Evolutionary conservation across 2,888 invertebrate genomes (phyloP).

Genomic region (Drosophila monieri): DNA sequence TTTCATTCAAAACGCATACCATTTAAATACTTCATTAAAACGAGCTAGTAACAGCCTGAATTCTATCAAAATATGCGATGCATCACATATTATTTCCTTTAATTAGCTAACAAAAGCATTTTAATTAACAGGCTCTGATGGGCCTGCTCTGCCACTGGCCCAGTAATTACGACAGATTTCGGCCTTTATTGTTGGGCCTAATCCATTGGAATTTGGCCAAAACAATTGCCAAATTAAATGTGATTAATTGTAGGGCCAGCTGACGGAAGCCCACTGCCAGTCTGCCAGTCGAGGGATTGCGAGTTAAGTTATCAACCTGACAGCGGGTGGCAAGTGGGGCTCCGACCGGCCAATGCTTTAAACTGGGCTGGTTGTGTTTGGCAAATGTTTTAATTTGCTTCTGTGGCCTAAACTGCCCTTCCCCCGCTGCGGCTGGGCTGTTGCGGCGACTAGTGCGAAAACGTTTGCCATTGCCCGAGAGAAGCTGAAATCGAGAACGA

Average conservation of each 20-base stretch:
- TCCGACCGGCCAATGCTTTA: slow-evolving; percentile 19
- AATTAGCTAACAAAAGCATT: slow-evolving; percentile 10
- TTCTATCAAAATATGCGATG: neutral
- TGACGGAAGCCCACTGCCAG: slow-evolving; percentile 2
- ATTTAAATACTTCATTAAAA: neutral
- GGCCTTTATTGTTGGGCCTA: slow-evolving; percentile 26
- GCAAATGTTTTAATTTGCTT: slow-evolving; percentile 40
- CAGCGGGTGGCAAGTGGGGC: slow-evolving; percentile 24
- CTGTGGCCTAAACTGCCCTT: slow-evolving; percentile 24
- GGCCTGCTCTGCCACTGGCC: slow-evolving; percentile 1
- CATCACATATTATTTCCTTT: too few species aligned
- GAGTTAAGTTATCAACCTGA: slow-evolving; percentile 24
- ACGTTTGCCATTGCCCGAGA: slow-evolving; percentile 32
- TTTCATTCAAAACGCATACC: neutral
- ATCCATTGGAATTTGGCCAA: slow-evolving; percentile 15
- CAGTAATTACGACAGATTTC: slow-evolving; percentile 21
- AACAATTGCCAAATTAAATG: slow-evolving; percentile 41
- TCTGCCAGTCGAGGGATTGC: neutral
- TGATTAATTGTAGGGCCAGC: slow-evolving; percentile 35
- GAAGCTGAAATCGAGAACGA: slow-evolving; percentile 33
- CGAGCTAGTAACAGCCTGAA: neutral
- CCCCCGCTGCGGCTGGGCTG: slow-evolving; percentile 12
- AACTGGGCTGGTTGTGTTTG: slow-evolving; percentile 22
- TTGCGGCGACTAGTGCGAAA: slow-evolving; percentile 31
- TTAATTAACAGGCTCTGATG: slow-evolving; percentile 18